Conservation (phyloP, 2,888 invertebrate species). For the Saturnia japonica region DNA sequence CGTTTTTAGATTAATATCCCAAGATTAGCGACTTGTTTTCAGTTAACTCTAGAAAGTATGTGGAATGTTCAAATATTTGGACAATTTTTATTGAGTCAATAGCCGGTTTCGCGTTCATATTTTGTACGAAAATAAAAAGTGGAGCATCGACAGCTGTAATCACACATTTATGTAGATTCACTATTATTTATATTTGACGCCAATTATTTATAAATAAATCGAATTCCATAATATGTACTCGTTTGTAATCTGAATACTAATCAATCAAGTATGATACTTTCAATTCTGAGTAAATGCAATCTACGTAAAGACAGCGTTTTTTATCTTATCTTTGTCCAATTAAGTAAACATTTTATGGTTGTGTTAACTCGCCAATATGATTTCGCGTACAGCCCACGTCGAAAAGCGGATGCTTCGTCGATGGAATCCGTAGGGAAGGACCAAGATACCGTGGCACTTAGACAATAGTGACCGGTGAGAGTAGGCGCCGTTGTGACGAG, state of each 20-base stretch:
- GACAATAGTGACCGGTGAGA: conserved; percentile 80
- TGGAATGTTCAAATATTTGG: conserved; percentile 11
- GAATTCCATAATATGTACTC: conserved; percentile 35
- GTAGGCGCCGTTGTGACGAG: conserved; percentile 79
- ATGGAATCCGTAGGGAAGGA: conserved; percentile 79
- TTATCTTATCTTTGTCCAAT: conserved; percentile 67
- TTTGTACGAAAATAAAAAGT: conserved; percentile 41
- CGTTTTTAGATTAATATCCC: conserved; percentile 15
- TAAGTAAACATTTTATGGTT: conserved; percentile 53
- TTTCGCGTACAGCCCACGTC: conserved; percentile 71
- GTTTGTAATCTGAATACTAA: conserved; percentile 42
- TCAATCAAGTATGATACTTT: conserved; percentile 27
- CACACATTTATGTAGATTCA: conserved; percentile 38
- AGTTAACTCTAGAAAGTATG: conserved; percentile 16
- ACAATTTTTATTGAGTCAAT: conserved; percentile 3
- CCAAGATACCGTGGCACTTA: conserved; percentile 80
- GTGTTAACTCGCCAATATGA: conserved; percentile 53
- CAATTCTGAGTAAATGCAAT: conserved; percentile 27
- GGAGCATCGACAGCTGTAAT: conserved; percentile 38
- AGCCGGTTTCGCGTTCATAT: conserved; percentile 26
- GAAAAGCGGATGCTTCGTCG: conserved; percentile 71
- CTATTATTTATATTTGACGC: conserved; percentile 58
- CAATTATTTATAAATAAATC: conserved; percentile 54
- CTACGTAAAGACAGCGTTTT: conserved; percentile 37
- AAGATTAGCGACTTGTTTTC: conserved; percentile 20